Percentiles rank a stretch among this genome's conserved stretches.
These are phyloP conservation scores for Platichthys flesus DNA, from an alignment of 2,113 vertebrate species.

Conservation along the genomic window DNA sequence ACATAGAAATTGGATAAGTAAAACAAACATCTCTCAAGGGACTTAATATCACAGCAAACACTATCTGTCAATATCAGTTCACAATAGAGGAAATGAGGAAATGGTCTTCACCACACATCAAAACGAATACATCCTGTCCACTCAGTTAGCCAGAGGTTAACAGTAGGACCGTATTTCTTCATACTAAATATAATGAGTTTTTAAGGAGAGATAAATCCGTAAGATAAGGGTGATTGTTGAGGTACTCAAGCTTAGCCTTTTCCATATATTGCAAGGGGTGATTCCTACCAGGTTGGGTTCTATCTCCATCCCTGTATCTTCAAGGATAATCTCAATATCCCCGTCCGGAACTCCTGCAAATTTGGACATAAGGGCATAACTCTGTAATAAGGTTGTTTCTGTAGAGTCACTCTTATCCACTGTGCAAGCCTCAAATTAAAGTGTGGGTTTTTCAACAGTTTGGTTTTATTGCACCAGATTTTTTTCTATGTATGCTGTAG, in stretches of 20 bases:
- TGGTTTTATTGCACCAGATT: background rate
- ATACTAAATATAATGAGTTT: background rate
- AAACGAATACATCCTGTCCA: too few relatives aligned
- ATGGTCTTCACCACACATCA: too few relatives aligned
- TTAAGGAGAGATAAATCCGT: background rate
- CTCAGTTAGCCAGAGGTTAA: background rate
- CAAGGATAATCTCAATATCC: background rate
- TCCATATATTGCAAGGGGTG: background rate
- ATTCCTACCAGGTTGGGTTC: background rate
- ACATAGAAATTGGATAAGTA: too few relatives aligned
- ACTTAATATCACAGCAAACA: too few relatives aligned
- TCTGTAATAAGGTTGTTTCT: background rate
- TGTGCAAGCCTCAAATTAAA: background rate
- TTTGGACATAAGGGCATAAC: background rate
- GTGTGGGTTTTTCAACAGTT: background rate
- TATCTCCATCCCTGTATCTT: background rate
- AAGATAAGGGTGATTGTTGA: background rate
- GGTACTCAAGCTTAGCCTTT: background rate
- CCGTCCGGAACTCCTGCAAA: background rate
- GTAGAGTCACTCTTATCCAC: background rate
- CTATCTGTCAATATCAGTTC: too few relatives aligned
- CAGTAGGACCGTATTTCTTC: background rate
- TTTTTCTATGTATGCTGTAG: background rate
- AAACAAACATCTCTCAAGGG: too few relatives aligned
- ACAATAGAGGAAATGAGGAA: too few relatives aligned